Conservation (phyloP, 2,113 vertebrate species). For the Eubucco bourcierii region DNA sequence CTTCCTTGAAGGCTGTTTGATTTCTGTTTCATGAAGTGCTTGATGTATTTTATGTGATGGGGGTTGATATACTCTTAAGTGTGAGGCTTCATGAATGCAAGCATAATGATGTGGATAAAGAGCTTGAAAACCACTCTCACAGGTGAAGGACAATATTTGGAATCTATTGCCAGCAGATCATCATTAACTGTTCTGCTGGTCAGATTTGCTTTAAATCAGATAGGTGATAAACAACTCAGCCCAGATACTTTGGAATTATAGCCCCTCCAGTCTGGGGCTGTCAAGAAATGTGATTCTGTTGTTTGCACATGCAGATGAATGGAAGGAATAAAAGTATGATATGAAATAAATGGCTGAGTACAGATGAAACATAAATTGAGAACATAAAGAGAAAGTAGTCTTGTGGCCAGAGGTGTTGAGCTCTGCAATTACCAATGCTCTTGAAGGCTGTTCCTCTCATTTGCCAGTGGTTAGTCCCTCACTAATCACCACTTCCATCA, state of each 20-base stretch:
- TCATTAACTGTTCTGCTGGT: not conserved
- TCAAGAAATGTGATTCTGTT: not conserved
- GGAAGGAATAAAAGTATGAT: not conserved
- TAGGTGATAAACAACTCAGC: not conserved
- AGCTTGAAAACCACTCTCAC: not conserved
- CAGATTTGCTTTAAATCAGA: not conserved
- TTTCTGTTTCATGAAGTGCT: not conserved
- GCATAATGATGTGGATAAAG: not conserved
- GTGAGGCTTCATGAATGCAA: not conserved
- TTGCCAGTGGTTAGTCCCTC: not conserved
- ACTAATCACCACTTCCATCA: not conserved
- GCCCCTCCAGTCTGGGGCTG: not conserved
- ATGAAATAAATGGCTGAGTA: not conserved
- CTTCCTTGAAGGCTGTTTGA: not conserved
- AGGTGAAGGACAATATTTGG: not conserved
- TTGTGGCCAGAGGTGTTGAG: not conserved
- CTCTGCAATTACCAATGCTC: not conserved
- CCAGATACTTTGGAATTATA: not conserved
- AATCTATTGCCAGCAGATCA: not conserved
- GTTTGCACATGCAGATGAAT: rapidly evolving
- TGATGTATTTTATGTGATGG: not conserved
- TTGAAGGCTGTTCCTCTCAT: not conserved
- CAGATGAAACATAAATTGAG: not conserved
- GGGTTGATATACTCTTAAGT: not conserved
- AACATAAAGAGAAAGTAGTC: not conserved